Evolutionary conservation across 1,140 invertebrate species (phyloP).

Genomic region (Reticulitermes speratus): DNA sequence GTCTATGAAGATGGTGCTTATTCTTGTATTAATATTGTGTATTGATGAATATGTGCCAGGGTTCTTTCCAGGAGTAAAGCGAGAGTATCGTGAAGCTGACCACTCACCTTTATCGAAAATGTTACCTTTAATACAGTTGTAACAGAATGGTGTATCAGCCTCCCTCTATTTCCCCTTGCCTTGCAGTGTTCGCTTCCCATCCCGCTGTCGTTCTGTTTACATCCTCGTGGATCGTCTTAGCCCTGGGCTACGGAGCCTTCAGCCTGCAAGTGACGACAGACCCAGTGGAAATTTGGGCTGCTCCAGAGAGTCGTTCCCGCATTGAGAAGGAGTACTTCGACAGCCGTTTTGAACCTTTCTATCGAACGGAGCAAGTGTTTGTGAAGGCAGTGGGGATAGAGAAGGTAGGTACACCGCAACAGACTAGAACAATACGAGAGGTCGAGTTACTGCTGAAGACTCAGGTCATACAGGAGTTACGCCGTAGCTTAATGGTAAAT

Average conservation of each 20-base stretch:
- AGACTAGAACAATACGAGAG: constrained; percentile 33
- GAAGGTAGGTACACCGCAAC: constrained; percentile 43
- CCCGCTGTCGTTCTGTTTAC: constrained; percentile 60
- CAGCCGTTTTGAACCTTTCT: constrained; percentile 83
- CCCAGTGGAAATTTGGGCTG: constrained; percentile 88
- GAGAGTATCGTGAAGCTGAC: too few species aligned
- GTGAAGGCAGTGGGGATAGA: constrained; percentile 54
- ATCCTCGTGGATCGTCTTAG: constrained; percentile 56
- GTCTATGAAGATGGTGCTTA: too few species aligned
- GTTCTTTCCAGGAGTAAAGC: too few species aligned
- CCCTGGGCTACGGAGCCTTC: constrained; percentile 62
- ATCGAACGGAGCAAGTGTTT: constrained; percentile 85
- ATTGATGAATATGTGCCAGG: too few species aligned
- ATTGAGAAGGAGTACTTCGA: constrained; percentile 84
- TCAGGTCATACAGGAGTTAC: too few species aligned
- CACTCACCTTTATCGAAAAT: too few species aligned
- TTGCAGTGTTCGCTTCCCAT: constrained; percentile 56
- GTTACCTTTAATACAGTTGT: too few species aligned
- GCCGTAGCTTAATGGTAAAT: too few species aligned
- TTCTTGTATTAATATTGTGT: too few species aligned
- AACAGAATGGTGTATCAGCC: too few species aligned
- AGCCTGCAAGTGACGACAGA: constrained; percentile 73
- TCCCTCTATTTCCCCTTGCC: background rate
- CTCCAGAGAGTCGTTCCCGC: constrained; percentile 70
- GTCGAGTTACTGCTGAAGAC: background rate